These are phyloP conservation scores for Solea senegalensis DNA, from an alignment of 2,113 vertebrate species.

Conservation along the genomic window DNA sequence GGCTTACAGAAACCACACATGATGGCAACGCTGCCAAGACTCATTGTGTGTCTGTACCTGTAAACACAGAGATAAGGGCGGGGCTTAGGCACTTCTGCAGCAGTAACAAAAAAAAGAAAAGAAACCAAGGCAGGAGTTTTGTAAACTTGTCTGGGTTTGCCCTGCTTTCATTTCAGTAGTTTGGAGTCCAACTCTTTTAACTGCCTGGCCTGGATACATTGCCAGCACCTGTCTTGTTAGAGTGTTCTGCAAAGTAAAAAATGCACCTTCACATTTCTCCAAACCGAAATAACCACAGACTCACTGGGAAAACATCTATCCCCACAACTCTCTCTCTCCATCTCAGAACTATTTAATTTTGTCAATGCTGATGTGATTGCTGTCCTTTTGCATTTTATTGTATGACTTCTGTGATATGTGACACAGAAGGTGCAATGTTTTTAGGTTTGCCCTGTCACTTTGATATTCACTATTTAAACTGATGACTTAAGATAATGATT, in stretches of 20 bases:
- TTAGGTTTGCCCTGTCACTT: too few species aligned
- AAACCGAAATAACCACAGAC: slow-evolving; percentile 36
- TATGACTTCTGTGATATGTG: too few species aligned
- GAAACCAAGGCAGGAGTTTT: not conserved
- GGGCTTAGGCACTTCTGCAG: not conserved
- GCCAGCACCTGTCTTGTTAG: slow-evolving; percentile 51
- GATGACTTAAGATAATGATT: slow-evolving; percentile 17
- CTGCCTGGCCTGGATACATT: slow-evolving; percentile 63
- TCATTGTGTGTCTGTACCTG: slow-evolving; percentile 82
- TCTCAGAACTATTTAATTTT: too few species aligned
- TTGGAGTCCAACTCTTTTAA: slow-evolving; percentile 24
- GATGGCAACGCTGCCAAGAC: slow-evolving; percentile 85
- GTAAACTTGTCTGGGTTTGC: slow-evolving; percentile 20
- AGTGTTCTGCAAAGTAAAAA: slow-evolving; percentile 54
- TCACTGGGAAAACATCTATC: slow-evolving; percentile 21
- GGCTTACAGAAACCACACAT: slow-evolving; percentile 95
- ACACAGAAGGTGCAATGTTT: too few species aligned
- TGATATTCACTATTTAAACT: slow-evolving; percentile 7
- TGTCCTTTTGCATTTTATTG: too few species aligned
- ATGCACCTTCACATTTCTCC: slow-evolving; percentile 54
- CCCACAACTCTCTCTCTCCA: slow-evolving; percentile 19
- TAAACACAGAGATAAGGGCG: slow-evolving; percentile 7
- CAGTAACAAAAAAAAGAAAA: not conserved
- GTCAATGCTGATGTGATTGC: too few species aligned
- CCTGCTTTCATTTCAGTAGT: slow-evolving; percentile 46